These are phyloP conservation scores for Silurus lanzhouensis DNA, from an alignment of 2,797 vertebrate species.

Conservation along the genomic window DNA sequence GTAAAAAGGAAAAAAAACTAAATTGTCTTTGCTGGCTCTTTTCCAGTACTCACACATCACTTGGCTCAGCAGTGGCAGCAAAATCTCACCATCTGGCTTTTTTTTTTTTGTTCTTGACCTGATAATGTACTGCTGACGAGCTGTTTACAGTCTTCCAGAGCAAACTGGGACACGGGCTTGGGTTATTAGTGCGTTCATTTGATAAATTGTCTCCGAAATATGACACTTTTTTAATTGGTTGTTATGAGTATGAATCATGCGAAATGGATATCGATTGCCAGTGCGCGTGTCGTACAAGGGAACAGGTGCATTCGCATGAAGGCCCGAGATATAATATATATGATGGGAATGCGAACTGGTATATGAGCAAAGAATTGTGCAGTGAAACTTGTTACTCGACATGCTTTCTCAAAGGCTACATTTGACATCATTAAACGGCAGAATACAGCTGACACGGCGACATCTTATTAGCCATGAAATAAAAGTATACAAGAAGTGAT, in stretches of 20 bases:
- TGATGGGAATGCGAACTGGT: not conserved
- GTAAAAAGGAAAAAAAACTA: not conserved
- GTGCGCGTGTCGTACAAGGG: not conserved
- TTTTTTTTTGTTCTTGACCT: not conserved
- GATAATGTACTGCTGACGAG: not conserved
- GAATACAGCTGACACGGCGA: not conserved
- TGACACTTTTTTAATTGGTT: not conserved
- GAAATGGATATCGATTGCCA: not conserved
- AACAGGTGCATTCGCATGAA: not conserved
- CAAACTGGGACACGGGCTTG: not conserved
- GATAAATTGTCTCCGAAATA: not conserved
- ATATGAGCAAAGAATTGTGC: not conserved
- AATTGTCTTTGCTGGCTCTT: not conserved
- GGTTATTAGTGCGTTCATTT: not conserved
- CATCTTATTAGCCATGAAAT: not conserved
- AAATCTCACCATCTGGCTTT: slow-evolving; percentile 7
- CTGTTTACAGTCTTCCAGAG: not conserved
- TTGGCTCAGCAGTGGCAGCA: not conserved
- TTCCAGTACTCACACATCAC: not conserved
- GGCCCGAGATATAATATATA: not conserved
- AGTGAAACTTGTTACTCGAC: not conserved
- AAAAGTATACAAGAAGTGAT: not conserved
- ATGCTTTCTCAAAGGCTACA: too few species aligned
- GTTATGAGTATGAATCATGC: not conserved
- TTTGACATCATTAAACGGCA: not conserved